Evolutionary conservation across 2,888 invertebrate species (phyloP).

Genomic region (Therioaphis trifolii): DNA sequence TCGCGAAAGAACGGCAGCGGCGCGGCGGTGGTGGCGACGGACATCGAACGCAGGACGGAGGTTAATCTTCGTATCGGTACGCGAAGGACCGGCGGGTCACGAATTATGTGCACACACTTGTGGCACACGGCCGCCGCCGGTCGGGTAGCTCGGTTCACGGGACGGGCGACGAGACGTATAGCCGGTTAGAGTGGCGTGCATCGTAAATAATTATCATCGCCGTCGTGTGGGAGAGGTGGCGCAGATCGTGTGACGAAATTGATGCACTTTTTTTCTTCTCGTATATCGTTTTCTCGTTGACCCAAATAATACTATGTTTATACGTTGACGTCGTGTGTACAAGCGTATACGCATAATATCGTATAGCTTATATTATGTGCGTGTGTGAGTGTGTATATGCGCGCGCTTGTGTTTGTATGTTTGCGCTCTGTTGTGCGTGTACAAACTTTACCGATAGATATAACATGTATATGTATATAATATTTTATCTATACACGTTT

Average conservation of each 20-base stretch:
- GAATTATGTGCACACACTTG: not conserved
- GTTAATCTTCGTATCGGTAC: not conserved
- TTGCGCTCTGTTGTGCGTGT: slow-evolving; percentile 13
- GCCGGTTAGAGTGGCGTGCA: not conserved
- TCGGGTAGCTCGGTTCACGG: not conserved
- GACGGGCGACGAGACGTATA: not conserved
- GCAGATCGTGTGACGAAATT: slow-evolving; percentile 51
- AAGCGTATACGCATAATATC: not conserved
- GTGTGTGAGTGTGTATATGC: not conserved
- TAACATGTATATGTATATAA: not conserved
- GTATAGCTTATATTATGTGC: not conserved
- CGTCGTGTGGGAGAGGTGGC: slow-evolving; percentile 32
- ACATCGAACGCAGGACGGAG: slow-evolving; percentile 22
- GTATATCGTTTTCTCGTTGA: slow-evolving; percentile 46
- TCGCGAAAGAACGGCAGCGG: not conserved
- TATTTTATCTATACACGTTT: not conserved
- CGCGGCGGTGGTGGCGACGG: too few relatives aligned
- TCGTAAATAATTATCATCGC: not conserved
- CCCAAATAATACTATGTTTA: slow-evolving; percentile 2
- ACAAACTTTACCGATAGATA: not conserved
- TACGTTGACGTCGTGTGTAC: not conserved
- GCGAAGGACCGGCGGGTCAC: slow-evolving; percentile 42
- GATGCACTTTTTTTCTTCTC: slow-evolving; percentile 29
- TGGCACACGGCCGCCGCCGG: not conserved
- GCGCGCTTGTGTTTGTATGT: not conserved